Base-by-base conservation (phyloP, 2,888 invertebrate species). In the Tipula helvola region DNA sequence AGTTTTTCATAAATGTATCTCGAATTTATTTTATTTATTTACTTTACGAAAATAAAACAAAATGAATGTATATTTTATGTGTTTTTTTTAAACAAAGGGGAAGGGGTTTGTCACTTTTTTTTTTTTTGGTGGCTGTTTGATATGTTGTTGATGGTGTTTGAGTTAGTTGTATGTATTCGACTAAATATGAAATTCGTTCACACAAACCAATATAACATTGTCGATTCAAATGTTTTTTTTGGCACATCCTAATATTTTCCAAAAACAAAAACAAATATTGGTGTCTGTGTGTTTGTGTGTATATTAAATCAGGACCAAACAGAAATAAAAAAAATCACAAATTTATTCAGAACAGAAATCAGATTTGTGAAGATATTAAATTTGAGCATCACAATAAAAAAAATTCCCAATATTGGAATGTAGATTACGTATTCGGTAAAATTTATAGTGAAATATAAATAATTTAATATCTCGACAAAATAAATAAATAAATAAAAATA, bases 261-360 rank as follows among this genome's bases (percentile, higher is more conserved):
- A 71, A 28, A 18, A 8, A 71, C 28, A 71, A 71, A 71, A 71
- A 71, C 2, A 28, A 28, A 28, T 28, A n/a, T 8, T 71, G 10
- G 28, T 71, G 57, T 57, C 7, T 57, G 10, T 57, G 10, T 71
- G 71, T 71, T 8, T 18, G 2, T 71, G 2, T 71, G 28, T 71
- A 71, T 28, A 71, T 71, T 71, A 71, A 71, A 71, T 71, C 71
- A 71, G 71, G 12, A 18, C 71, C 7, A 71, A 71, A 2, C 8
- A 71, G 2, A 71, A 71, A 71, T 28, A 57, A 57, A 10, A 52
- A n/a, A 52, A 52, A 52, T 16, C 52, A 8, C 5, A 52, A 71
- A 71, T 71, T 71, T 71, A 71, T 71, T 71, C 71, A 71, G 71
- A 71, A 71, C 71, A 71, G 71, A 71, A 71, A 71, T 71, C 71